Base-by-base conservation (phyloP, 2,888 invertebrate genomes). In the Plagiodera versicolora region DNA sequence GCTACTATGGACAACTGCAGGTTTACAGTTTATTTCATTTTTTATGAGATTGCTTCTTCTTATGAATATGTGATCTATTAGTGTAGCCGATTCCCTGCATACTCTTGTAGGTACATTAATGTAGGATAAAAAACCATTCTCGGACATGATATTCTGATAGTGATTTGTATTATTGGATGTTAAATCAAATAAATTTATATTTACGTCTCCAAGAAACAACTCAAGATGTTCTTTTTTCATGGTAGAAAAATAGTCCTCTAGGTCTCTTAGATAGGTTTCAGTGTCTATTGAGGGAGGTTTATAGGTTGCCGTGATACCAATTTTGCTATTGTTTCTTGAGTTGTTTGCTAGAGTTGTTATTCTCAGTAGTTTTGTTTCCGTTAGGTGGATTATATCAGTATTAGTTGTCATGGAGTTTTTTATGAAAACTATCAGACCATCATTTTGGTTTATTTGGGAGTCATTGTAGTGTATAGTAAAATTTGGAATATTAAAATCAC, bases 101-200 rank as follows among this genome's bases (percentile, higher is more conserved):
- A 18, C 18, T 32, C 50, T 50, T 17, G 50, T 50, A 4, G 50
- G 32, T 50, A 18, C 18, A 1, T 17, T 39, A 10, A 39, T 39
- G 6, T 6, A 39, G 14, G 39, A 39, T 14, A n/a, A n/a, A n/a
- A 10, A 39, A 3, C 14, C 39, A 10, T 10, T 10, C 2, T 39
- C 39, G 8, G 39, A 4, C 39, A 39, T 39, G 14, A 39, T n/a
- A 14, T 11, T 10, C 14, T 2, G 8, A n/a, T 39, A 14, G 2
- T 14, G 3, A n/a, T 39, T 39, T 14, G 11, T 11, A n/a, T 10
- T 2, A 4, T 3, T 2, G 39, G 39, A 30, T 17, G 10, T n/a
- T 24, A 18, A 30, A 50, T 50, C 50, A 16, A 30, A 30, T 50
- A 50, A 17, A 18, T 50, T 50, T 17, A 30, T 30, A 50, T 32